Base-by-base conservation (phyloP, 2,888 invertebrate species). In the Caenorhabditis sinica region DNA sequence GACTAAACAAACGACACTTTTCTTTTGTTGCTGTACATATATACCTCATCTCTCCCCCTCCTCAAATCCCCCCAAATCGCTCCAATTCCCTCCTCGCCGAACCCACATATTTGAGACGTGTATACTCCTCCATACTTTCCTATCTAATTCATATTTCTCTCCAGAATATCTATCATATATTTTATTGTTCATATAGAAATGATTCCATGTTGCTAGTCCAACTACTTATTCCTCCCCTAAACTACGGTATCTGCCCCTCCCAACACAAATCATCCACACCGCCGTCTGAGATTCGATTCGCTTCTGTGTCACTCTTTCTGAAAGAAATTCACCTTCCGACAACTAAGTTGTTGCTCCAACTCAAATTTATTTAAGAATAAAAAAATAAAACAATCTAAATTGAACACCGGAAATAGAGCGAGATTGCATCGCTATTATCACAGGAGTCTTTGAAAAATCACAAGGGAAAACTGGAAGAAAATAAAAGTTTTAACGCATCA, bases 171-270 rank as follows among this genome's bases (percentile, higher is more conserved):
- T 51, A 17, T 25, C 13, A 3, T 45, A 45, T 45, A 17, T 65
- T 53, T 40, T 13, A 60, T 74, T n/a, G 17, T 30, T 36, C 23
- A 58, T 61, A 23, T 76, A 60, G 68, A 43, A 51, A 65, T 69
- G 69, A 80, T 80, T 80, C 72, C 72, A 72, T 65, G 80, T 80
- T 80, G 80, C 80, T 80, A 80, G 80, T 80, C 72, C 72, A 80
- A 80, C 80, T 80, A 80, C 80, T 80, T 80, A 80, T 20, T 25
- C 28, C 69, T 4, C 20, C 15, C 25, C 13, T 11, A 40, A 23
- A 30, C 8, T 71, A 58, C 60, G 58, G 56, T 71, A 71, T 28
- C 30, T 28, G 17, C 33, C 36, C 43, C 15, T 8, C 2, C 20
- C 49, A 51, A 9, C 51, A 68, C n/a, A n/a, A n/a, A n/a, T n/a